Conservation (phyloP, 2,797 vertebrate genomes). For the Peromyscus eremicus region DNA sequence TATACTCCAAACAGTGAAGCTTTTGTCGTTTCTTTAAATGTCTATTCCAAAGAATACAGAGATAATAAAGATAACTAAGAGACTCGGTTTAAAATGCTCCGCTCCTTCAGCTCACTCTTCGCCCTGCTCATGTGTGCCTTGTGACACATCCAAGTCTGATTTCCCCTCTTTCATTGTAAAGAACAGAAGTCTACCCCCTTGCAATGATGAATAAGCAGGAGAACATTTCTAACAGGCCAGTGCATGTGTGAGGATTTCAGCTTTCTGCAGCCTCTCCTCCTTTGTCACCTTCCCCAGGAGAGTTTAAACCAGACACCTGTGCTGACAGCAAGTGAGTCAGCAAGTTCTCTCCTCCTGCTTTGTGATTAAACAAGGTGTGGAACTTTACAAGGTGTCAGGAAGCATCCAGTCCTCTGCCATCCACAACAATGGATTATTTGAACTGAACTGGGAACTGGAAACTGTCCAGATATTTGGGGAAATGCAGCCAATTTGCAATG, state of each 20-base stretch:
- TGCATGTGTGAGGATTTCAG: constrained; percentile 21
- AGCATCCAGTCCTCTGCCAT: constrained; percentile 45
- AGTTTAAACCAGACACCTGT: constrained; percentile 37
- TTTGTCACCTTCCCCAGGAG: constrained; percentile 3
- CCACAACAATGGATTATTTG: constrained; percentile 65
- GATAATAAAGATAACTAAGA: not conserved
- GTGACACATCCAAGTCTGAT: constrained; percentile 5
- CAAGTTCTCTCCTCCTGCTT: constrained; percentile 46
- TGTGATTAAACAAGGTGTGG: constrained; percentile 63
- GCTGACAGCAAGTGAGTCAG: constrained; percentile 62
- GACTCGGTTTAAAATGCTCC: constrained; percentile 22
- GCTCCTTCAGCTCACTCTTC: constrained; percentile 35
- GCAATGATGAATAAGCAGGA: constrained; percentile 30
- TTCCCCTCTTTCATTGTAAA: constrained; percentile 22
- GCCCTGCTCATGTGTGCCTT: not conserved
- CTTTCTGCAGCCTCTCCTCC: not conserved
- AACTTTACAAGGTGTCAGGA: constrained; percentile 74
- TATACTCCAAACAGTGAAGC: constrained; percentile 45
- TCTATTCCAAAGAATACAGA: constrained; percentile 51
- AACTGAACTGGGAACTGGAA: constrained; percentile 64
- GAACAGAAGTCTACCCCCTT: not conserved
- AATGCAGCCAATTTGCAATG: constrained; percentile 54
- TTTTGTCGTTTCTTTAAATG: constrained; percentile 64
- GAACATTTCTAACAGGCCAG: constrained; percentile 5
- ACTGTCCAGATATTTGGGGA: constrained; percentile 65